Evolutionary conservation across 2,888 invertebrate genomes (phyloP).

Genomic region (Nycteola revayana): DNA sequence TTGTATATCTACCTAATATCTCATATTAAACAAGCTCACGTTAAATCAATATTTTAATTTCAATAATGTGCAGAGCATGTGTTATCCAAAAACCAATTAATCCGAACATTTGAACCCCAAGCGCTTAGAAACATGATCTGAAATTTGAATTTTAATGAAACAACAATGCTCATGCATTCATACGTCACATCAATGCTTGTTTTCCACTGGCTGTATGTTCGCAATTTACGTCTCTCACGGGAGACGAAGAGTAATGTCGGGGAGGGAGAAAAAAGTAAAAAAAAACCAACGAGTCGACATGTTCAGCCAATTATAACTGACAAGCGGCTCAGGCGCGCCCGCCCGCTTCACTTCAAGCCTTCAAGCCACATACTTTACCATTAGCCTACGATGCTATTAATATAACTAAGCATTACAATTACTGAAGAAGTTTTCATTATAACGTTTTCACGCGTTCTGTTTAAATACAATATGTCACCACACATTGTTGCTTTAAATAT

Average conservation of each 20-base stretch:
- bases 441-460: no score
- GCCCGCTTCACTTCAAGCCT: slow-evolving; percentile 66
- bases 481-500: no score
- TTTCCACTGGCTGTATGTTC: slow-evolving; percentile 66
- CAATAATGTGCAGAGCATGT: slow-evolving; percentile 21
- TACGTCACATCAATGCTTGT: slow-evolving; percentile 76
- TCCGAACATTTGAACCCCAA: slow-evolving; percentile 20
- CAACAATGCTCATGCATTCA: slow-evolving; percentile 67
- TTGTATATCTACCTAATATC: no score
- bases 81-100: slow-evolving; percentile 26
- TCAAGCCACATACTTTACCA: slow-evolving; percentile 43
- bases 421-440: background rate
- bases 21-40: no score
- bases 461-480: no score
- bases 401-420: slow-evolving; percentile 4
- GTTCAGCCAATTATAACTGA: slow-evolving; percentile 82
- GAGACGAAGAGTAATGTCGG: slow-evolving; percentile 80
- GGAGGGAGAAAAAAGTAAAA: slow-evolving; percentile 65
- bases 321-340: slow-evolving; percentile 71
- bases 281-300: slow-evolving; percentile 76
- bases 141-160: slow-evolving; percentile 75
- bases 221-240: slow-evolving; percentile 77
- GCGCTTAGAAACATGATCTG: slow-evolving; percentile 47
- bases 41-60: no score
- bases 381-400: slow-evolving; percentile 24